phyloP scores from a whole-genome alignment of 2,888 invertebrate species.

The Microctonus brassicae region DNA sequence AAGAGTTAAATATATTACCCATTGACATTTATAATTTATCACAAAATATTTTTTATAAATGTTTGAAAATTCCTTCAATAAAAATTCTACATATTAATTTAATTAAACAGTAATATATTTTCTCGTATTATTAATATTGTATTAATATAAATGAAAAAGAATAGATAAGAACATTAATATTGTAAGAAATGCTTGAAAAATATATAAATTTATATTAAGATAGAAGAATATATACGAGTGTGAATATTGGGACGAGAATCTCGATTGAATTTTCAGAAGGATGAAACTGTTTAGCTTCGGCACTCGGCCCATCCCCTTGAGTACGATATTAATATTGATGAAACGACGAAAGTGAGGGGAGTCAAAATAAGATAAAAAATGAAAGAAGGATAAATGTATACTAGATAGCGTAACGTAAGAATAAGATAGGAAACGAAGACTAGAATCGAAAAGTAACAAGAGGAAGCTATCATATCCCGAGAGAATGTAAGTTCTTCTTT shows the following conservation, averaged over 20 bases:
- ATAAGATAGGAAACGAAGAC: constrained; percentile 1
- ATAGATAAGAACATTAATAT: background rate
- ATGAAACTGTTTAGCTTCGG: constrained; percentile 41
- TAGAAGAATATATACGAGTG: background rate
- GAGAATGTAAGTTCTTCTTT: constrained; percentile 9
- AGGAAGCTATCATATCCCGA: constrained; percentile 20
- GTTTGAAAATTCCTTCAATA: no score
- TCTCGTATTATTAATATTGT: no score
- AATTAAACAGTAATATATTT: no score
- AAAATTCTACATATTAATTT: no score
- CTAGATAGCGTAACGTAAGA: background rate
- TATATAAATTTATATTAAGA: background rate
- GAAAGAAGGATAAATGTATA: background rate
- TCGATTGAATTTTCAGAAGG: background rate
- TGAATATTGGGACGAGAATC: background rate
- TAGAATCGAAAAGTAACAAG: constrained; percentile 16
- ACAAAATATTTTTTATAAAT: no score
- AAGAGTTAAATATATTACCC: no score
- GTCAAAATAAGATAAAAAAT: constrained; percentile 11
- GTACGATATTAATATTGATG: constrained; percentile 50
- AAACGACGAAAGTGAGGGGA: constrained; percentile 32
- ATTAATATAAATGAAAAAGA: no score
- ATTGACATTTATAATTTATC: no score
- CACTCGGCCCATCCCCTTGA: constrained; percentile 3
- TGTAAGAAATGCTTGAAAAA: background rate